A percentile compares a stretch with the other conserved stretches of the same genome.
Conservation (phyloP, 2,888 invertebrate genomes). For the Plemyria rubiginata region DNA sequence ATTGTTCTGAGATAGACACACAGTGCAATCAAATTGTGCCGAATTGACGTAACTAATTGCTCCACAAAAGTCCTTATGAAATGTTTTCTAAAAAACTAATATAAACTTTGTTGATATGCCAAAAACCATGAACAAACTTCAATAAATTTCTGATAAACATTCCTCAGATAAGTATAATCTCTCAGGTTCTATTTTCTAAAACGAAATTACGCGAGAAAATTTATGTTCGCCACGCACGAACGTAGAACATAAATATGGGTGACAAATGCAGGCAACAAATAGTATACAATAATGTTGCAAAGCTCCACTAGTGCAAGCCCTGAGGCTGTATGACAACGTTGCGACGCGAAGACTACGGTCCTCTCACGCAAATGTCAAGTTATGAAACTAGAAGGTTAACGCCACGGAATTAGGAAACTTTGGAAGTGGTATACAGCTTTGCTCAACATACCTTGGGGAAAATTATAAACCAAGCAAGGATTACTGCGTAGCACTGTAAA, state of each 20-base stretch:
- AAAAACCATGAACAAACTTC: background rate
- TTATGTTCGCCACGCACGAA: conserved; percentile 14
- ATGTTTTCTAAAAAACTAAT: conserved; percentile 38
- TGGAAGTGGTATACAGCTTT: background rate
- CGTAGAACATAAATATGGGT: conserved; percentile 17
- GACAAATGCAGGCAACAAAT: conserved; percentile 31
- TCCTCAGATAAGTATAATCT: background rate
- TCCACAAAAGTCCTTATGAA: no score
- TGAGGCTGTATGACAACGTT: conserved; percentile 57
- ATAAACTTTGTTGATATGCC: background rate
- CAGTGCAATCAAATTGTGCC: conserved; percentile 43
- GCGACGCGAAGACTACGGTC: conserved; percentile 49
- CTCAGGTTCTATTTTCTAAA: conserved; percentile 1
- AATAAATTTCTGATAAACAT: background rate
- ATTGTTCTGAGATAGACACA: conserved; percentile 47
- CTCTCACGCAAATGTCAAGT: conserved; percentile 70
- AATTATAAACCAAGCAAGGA: no score
- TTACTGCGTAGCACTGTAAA: no score
- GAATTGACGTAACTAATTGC: no score
- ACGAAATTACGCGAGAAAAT: background rate
- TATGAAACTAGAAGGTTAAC: conserved; percentile 56
- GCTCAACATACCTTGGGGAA: background rate
- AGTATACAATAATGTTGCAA: conserved; percentile 27
- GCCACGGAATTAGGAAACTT: conserved; percentile 46
- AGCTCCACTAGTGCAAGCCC: conserved; percentile 45